phyloP scores from a whole-genome alignment of 2,888 invertebrate species.

The Drosophila nigritarsus region DNA sequence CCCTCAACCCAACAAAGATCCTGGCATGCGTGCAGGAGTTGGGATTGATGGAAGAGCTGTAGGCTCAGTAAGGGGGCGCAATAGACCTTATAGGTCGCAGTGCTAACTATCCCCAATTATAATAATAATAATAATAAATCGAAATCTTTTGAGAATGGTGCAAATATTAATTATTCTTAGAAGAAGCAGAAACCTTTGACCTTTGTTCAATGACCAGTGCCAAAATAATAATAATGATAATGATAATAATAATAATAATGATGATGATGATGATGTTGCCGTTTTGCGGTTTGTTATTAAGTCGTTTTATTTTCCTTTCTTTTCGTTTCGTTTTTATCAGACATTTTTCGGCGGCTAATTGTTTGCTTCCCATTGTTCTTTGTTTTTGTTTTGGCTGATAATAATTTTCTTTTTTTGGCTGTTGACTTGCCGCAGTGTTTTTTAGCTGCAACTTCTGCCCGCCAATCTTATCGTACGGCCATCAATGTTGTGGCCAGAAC shows the following conservation, averaged over 20 bases:
- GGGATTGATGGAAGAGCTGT: no score
- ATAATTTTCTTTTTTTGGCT: neutral
- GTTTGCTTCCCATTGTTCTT: conserved; percentile 22
- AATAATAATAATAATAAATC: no score
- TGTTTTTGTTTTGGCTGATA: conserved; percentile 23
- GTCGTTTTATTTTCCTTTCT: neutral
- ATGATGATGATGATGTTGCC: neutral
- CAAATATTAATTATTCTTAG: neutral
- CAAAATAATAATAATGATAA: conserved; percentile 1
- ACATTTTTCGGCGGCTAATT: conserved; percentile 23
- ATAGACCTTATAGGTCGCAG: no score
- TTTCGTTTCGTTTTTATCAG: conserved; percentile 28
- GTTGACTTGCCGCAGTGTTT: conserved; percentile 18
- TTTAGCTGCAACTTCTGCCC: conserved; percentile 1
- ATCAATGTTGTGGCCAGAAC: conserved; percentile 20
- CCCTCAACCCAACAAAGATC: no score
- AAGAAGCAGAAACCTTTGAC: neutral
- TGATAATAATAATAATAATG: neutral
- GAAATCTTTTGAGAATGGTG: neutral
- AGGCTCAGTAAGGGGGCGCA: no score
- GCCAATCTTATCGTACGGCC: conserved; percentile 14
- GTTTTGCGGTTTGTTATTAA: neutral
- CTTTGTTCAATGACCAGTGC: neutral
- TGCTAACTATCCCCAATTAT: no score
- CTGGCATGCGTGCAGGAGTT: no score